Conservation (phyloP, 2,797 vertebrate genomes). For the Coranthus polyacanthus region DNA sequence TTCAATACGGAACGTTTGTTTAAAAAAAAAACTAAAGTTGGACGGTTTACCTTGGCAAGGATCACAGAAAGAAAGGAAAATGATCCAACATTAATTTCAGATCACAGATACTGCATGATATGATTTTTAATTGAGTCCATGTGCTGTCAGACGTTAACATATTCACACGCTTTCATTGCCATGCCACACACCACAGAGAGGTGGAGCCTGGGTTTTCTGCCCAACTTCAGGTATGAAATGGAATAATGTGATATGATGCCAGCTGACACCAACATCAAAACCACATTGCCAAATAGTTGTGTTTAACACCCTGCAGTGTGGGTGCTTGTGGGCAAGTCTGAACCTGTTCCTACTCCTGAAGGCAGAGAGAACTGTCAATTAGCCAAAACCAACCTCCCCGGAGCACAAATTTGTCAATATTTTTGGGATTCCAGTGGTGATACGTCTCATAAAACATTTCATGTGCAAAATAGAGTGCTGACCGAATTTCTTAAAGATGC, state of each 20-base stretch:
- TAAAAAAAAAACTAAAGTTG: neutral
- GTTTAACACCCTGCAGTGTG: neutral
- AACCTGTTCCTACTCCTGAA: slow-evolving; percentile 47
- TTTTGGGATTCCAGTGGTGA: neutral
- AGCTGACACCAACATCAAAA: slow-evolving; percentile 13
- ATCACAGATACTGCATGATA: neutral
- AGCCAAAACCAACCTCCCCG: neutral
- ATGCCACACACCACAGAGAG: neutral
- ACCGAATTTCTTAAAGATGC: neutral
- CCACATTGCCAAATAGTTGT: slow-evolving; percentile 24
- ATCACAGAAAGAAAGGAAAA: neutral
- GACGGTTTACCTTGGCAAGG: neutral
- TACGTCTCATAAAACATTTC: neutral
- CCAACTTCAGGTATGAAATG: slow-evolving; percentile 19
- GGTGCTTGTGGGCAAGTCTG: slow-evolving; percentile 14
- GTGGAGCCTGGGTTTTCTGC: slow-evolving; percentile 28
- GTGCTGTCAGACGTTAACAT: neutral
- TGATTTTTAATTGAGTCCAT: neutral
- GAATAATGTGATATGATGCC: slow-evolving; percentile 27
- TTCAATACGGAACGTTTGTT: neutral
- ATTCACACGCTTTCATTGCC: slow-evolving; percentile 31
- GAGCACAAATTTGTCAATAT: neutral
- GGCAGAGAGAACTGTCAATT: slow-evolving; percentile 25
- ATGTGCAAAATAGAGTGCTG: neutral
- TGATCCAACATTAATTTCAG: neutral